Evolutionary conservation across 2,888 invertebrate genomes (phyloP).

Genomic region (Drosophila setosimentum): DNA sequence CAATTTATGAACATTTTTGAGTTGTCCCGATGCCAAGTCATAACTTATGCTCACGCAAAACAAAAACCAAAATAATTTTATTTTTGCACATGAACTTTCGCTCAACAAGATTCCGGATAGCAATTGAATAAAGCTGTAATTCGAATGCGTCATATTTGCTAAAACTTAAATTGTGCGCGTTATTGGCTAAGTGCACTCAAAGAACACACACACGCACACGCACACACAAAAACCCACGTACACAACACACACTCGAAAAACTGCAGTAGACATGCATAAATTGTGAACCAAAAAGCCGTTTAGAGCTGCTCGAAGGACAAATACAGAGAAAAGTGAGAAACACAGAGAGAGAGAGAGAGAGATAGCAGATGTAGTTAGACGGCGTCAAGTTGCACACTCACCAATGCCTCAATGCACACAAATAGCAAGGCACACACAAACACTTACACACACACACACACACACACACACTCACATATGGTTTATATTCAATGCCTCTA

Average conservation of each 20-base stretch:
- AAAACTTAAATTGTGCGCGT: conserved; percentile 78
- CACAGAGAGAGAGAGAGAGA: conserved; percentile 20
- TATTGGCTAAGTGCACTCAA: conserved; percentile 79
- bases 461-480: conserved; percentile 10
- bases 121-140: conserved; percentile 47
- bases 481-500: conserved; percentile 43
- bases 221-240: conserved; percentile 16
- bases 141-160: conserved; percentile 59
- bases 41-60: conserved; percentile 49
- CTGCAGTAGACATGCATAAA: conserved; percentile 71
- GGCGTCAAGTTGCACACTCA: conserved; percentile 60
- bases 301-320: conserved; percentile 34
- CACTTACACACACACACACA: conserved; percentile 11
- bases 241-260: conserved; percentile 20
- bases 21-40: conserved; percentile 39
- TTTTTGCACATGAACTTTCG: conserved; percentile 46
- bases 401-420: conserved; percentile 62
- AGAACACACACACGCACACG: conserved; percentile 36
- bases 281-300: conserved; percentile 70
- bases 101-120: conserved; percentile 2
- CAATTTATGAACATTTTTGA: conserved; percentile 57
- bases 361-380: conserved; percentile 27
- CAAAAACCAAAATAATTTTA: conserved; percentile 15
- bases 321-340: neutral
- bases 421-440: conserved; percentile 41